Conservation (phyloP, 2,113 vertebrate genomes). For the Zosterops lateralis region DNA sequence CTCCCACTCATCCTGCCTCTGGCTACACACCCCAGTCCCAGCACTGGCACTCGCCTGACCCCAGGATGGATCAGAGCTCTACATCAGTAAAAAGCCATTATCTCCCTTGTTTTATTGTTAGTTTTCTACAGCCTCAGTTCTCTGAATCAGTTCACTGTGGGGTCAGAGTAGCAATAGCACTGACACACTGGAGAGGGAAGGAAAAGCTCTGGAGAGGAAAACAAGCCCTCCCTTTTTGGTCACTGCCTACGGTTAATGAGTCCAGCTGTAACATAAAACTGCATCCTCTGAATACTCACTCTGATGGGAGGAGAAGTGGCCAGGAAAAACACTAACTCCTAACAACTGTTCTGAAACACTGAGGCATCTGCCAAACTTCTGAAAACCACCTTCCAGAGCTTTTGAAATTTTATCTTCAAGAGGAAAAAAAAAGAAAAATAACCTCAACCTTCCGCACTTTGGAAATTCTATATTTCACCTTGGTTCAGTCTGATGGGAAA, state of each 20-base stretch:
- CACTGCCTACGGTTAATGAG: not conserved
- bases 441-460: not conserved
- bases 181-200: slow-evolving; percentile 5
- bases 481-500: not conserved
- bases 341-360: not conserved
- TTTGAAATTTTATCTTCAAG: not conserved
- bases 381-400: not conserved
- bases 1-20: not conserved
- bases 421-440: not conserved
- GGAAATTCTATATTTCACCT: not conserved
- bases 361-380: not conserved
- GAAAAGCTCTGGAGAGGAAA: slow-evolving; percentile 5
- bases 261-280: not conserved
- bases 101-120: not conserved
- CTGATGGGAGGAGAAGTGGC: not conserved
- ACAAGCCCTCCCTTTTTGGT: not conserved
- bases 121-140: not conserved
- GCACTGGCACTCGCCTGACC: not conserved
- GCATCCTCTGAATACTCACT: not conserved
- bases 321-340: not conserved
- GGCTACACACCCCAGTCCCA: not conserved
- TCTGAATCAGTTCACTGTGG: not conserved
- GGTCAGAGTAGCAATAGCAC: slow-evolving; percentile 1
- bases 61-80: not conserved
- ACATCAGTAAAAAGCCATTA: not conserved